Conservation (phyloP, 2,113 vertebrate genomes). For the Ascaphus truei region DNA sequence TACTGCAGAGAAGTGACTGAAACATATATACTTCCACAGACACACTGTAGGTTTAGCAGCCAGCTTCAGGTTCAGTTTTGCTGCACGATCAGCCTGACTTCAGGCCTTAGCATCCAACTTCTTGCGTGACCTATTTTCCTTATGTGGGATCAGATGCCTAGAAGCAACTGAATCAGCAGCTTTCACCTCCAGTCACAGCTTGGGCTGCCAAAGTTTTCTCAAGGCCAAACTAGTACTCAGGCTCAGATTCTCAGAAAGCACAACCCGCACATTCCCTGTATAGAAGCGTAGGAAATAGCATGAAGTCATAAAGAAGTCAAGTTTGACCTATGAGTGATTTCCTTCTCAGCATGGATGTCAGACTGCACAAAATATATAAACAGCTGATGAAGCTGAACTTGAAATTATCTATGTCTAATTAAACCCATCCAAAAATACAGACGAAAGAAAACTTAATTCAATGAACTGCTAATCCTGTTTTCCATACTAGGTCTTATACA, state of each 20-base stretch:
- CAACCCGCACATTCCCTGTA: constrained; percentile 18
- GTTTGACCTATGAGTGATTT: constrained; percentile 21
- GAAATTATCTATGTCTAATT: background rate
- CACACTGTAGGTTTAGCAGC: background rate
- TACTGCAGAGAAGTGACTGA: background rate
- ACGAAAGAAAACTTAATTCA: background rate
- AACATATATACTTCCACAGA: background rate
- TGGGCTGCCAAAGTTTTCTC: background rate
- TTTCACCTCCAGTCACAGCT: background rate
- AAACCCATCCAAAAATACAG: background rate
- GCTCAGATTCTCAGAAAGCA: constrained; percentile 25
- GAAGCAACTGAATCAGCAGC: background rate
- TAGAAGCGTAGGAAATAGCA: constrained; percentile 19
- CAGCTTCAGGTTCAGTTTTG: background rate
- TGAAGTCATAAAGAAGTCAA: constrained; percentile 29
- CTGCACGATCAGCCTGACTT: background rate
- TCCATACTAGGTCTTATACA: too few relatives aligned
- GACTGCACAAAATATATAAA: background rate
- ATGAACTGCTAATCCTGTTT: too few relatives aligned
- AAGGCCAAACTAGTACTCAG: background rate
- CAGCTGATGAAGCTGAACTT: background rate
- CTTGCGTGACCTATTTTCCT: background rate
- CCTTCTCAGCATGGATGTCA: constrained; percentile 3
- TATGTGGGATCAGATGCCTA: background rate
- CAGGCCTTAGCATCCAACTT: background rate